Conservation (phyloP, 2,113 vertebrate species). For the Gopherus flavomarginatus region DNA sequence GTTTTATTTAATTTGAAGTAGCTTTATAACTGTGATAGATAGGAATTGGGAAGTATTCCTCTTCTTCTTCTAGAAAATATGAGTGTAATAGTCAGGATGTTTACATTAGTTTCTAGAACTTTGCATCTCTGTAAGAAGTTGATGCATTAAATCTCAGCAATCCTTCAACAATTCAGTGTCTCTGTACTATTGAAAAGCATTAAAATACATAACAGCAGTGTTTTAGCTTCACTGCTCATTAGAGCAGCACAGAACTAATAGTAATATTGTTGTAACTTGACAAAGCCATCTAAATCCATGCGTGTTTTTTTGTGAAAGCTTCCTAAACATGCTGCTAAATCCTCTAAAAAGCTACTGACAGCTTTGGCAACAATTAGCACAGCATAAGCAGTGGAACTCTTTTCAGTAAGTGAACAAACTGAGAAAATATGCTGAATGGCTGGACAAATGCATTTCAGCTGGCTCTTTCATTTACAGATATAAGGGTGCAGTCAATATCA, state of each 20-base stretch:
- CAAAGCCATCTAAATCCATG: slow-evolving; percentile 79
- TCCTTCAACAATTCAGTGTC: background rate
- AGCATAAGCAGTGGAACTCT: slow-evolving; percentile 72
- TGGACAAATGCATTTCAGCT: slow-evolving; percentile 80
- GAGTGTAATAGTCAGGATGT: background rate
- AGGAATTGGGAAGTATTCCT: background rate
- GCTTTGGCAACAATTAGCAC: slow-evolving; percentile 79
- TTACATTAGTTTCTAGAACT: background rate
- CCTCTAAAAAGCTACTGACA: slow-evolving; percentile 78
- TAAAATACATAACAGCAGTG: slow-evolving; percentile 60
- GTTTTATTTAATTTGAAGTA: background rate
- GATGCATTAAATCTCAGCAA: slow-evolving; percentile 16
- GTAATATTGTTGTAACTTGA: slow-evolving; percentile 79
- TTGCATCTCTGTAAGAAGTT: background rate
- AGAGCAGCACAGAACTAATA: slow-evolving; percentile 76
- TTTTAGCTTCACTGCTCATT: slow-evolving; percentile 73
- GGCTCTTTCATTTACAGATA: slow-evolving; percentile 79
- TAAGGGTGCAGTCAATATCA: slow-evolving; percentile 76
- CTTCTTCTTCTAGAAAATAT: slow-evolving; percentile 9
- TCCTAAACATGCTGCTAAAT: slow-evolving; percentile 81
- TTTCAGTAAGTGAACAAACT: slow-evolving; percentile 82
- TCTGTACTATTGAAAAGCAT: slow-evolving; percentile 59
- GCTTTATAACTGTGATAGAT: slow-evolving; percentile 9
- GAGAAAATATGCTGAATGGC: slow-evolving; percentile 81
- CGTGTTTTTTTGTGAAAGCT: slow-evolving; percentile 77